Base-by-base conservation (phyloP, 2,888 invertebrate species). In the Tryphoninae sp. region DNA sequence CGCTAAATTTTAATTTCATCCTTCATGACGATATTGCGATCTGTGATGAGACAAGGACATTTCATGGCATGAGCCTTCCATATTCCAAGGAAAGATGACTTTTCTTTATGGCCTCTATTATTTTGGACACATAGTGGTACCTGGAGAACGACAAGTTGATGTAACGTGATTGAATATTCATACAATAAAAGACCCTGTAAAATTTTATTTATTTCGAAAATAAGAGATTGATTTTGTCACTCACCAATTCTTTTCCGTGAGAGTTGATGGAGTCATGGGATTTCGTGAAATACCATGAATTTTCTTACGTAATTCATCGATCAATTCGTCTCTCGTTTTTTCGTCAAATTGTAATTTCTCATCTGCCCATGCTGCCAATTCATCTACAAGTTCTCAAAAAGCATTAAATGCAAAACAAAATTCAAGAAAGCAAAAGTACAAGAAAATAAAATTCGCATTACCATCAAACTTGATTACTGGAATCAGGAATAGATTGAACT, bases 21-120 rank as follows among this genome's bases (percentile, higher is more conserved):
- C 23, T 45, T 49, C 8, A 45, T 42, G 69, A 45, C 65, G 16
- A 67, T 19, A 69, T 40, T 58, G n/a, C 22, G 58, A n/a, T 11
- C n/a, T 51, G 33, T 6, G 45, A 16, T 13, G 7, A 22, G 42
- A 22, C 22, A 26, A 61, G 58, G 72, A 73, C 83, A 67, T 77
- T 80, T 92, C 90, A 94, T 23, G 96, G 96, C 92, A 97, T 93
- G 83, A 97, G 93, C 91, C 97, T 94, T 86, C 96, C 96, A 90
- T 97, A 97, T 90, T 97, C 97, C 85, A 96, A 94, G 89, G 96
- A 96, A 88, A 97, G 95, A 59, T 95, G 95, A 89, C 96, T 97
- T 88, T 97, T 97, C 88, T 95, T 96, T 68, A 97, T 95, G 58
- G 95, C 95, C 86, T 97, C 97, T 96, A 97, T 96, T 0, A 96